phyloP scores from a whole-genome alignment of 2,888 invertebrate genomes.

The Linyphia triangularis region DNA sequence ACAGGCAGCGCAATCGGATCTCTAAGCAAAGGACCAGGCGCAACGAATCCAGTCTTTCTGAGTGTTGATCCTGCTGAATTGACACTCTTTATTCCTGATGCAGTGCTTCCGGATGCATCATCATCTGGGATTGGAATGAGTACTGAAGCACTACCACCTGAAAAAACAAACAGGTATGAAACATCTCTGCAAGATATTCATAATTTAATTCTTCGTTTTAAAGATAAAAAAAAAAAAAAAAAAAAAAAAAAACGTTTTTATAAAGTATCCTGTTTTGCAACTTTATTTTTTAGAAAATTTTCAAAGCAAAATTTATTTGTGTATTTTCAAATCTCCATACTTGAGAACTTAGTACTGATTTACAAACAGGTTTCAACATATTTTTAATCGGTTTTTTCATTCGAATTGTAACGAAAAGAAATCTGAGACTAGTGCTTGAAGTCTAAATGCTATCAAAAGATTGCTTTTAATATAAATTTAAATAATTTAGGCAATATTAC shows the following conservation, averaged over 20 bases:
- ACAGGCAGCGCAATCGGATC: slow-evolving; percentile 15
- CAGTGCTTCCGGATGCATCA: not conserved
- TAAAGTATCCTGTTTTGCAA: not conserved
- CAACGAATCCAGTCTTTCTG: not conserved
- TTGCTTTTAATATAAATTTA: too few species aligned
- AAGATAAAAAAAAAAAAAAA: not conserved
- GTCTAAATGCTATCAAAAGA: too few species aligned
- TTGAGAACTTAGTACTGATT: too few species aligned
- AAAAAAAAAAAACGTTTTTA: not conserved
- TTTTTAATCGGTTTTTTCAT: too few species aligned
- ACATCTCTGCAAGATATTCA: too few species aligned
- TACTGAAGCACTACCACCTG: not conserved
- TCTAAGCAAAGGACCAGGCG: not conserved
- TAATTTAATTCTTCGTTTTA: not conserved
- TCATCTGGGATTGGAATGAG: not conserved
- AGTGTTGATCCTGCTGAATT: not conserved
- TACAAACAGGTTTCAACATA: too few species aligned
- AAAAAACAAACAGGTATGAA: not conserved
- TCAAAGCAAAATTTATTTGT: too few species aligned
- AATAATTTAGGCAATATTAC: too few species aligned
- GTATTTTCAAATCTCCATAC: too few species aligned
- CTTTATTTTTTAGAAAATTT: too few species aligned
- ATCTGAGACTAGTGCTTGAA: too few species aligned
- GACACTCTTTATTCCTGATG: not conserved
- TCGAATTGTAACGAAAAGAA: too few species aligned